Conservation (phyloP, 2,113 vertebrate species). For the Vidua chalybeata region DNA sequence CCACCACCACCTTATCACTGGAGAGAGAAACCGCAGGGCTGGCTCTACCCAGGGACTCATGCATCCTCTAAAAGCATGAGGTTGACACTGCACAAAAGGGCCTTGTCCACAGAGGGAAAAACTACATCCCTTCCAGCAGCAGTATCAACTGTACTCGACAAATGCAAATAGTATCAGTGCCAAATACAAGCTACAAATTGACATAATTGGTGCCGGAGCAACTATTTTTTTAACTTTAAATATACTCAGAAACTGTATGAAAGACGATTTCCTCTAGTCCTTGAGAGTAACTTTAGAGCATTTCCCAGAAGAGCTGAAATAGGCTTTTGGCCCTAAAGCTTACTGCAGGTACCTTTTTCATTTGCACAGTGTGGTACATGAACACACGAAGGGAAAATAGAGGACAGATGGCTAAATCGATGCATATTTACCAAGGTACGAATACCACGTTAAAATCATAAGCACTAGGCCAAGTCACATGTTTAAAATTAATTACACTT, state of each 20-base stretch:
- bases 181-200: not conserved
- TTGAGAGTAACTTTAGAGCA: not conserved
- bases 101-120: not conserved
- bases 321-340: not conserved
- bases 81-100: not conserved
- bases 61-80: not conserved
- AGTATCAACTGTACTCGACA: not conserved
- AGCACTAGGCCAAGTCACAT: conserved; percentile 15
- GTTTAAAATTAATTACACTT: conserved; percentile 47
- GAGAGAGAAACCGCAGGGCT: not conserved
- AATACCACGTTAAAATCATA: not conserved
- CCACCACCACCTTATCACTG: not conserved
- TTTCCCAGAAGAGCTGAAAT: not conserved
- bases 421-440: not conserved
- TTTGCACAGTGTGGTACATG: not conserved
- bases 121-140: not conserved
- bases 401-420: conserved; percentile 33
- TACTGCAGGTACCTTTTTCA: not conserved
- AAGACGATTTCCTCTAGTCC: not conserved
- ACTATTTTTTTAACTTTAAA: not conserved
- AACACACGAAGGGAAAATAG: not conserved
- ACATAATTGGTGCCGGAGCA: not conserved
- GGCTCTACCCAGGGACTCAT: not conserved
- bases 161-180: not conserved
- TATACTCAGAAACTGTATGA: not conserved